Evolutionary conservation across 2,888 invertebrate genomes (phyloP).

Genomic region (Apamea crenata): DNA sequence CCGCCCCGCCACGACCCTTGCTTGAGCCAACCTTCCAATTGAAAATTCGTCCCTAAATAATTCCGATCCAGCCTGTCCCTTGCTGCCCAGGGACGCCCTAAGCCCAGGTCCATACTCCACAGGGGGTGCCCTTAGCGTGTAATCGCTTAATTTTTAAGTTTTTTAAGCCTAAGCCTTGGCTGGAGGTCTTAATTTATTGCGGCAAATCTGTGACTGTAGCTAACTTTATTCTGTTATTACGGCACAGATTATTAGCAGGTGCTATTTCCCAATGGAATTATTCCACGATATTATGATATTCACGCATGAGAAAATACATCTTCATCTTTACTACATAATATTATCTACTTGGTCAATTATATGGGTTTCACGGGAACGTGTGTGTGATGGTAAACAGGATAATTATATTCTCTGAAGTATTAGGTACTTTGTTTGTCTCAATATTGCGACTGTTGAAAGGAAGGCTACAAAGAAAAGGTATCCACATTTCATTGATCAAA

Average conservation of each 20-base stretch:
- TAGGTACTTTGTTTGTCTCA: slow-evolving; percentile 1
- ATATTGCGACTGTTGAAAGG: neutral
- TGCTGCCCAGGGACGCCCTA: too few species aligned
- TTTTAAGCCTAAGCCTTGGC: too few species aligned
- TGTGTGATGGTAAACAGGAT: slow-evolving; percentile 17
- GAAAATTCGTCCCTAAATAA: too few species aligned
- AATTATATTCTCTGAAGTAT: neutral
- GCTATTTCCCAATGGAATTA: slow-evolving; percentile 45
- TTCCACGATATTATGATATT: slow-evolving; percentile 46
- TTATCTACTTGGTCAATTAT: slow-evolving; percentile 16
- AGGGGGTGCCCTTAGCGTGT: too few species aligned
- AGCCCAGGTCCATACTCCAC: too few species aligned
- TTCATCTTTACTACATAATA: slow-evolving; percentile 15
- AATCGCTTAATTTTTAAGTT: too few species aligned
- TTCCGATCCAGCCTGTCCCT: too few species aligned
- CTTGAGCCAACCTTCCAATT: too few species aligned
- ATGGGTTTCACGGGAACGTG: slow-evolving; percentile 17
- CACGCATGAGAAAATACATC: slow-evolving; percentile 44
- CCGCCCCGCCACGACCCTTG: neutral
- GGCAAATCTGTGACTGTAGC: neutral
- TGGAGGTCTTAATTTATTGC: too few species aligned
- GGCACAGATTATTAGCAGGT: slow-evolving; percentile 34
- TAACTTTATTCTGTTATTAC: slow-evolving; percentile 23
- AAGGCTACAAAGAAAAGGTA: neutral
- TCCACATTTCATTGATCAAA: slow-evolving; percentile 7